These are phyloP conservation scores for Micrasema minimum DNA, from an alignment of 1,140 invertebrate genomes.

Conservation along the genomic window DNA sequence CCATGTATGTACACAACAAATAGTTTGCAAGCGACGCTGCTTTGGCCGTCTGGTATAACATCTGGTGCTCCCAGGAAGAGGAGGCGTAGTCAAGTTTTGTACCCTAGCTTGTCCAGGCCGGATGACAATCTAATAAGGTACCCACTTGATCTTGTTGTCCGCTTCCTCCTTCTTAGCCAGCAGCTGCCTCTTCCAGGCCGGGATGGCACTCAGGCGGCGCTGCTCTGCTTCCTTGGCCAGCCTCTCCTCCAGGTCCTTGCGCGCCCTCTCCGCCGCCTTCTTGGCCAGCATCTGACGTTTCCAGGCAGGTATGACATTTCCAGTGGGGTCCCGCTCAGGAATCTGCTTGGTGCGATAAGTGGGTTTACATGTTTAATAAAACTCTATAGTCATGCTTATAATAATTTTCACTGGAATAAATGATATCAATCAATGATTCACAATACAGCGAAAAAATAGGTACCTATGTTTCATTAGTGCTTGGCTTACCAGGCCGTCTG, in stretches of 20 bases:
- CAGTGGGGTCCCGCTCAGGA: slow-evolving; percentile 88
- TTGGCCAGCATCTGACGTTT: slow-evolving; percentile 94
- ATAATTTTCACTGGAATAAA: too few species aligned
- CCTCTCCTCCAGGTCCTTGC: slow-evolving; percentile 88
- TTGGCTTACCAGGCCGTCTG: too few species aligned
- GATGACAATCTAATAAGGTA: slow-evolving; percentile 27
- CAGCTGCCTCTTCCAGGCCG: slow-evolving; percentile 92
- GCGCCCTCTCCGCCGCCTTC: slow-evolving; percentile 90
- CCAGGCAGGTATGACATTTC: slow-evolving; percentile 91
- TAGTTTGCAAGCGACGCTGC: not conserved
- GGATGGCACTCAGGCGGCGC: slow-evolving; percentile 85
- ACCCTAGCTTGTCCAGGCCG: too few species aligned
- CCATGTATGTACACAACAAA: too few species aligned
- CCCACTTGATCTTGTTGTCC: slow-evolving; percentile 77
- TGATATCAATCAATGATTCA: too few species aligned
- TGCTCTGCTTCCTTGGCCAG: slow-evolving; percentile 86
- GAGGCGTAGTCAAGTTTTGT: too few species aligned
- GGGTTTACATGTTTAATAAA: slow-evolving; percentile 55
- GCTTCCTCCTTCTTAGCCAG: slow-evolving; percentile 83
- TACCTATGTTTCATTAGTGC: too few species aligned
- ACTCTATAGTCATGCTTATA: too few species aligned
- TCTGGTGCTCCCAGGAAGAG: too few species aligned
- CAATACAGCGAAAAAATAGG: too few species aligned
- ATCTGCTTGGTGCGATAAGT: slow-evolving; percentile 70
- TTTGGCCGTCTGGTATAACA: too few species aligned